Evolutionary conservation across 1,140 invertebrate genomes (phyloP), one percentile per base, ranked within the genome.

Genomic region (Drosophila nigrodunni): DNA sequence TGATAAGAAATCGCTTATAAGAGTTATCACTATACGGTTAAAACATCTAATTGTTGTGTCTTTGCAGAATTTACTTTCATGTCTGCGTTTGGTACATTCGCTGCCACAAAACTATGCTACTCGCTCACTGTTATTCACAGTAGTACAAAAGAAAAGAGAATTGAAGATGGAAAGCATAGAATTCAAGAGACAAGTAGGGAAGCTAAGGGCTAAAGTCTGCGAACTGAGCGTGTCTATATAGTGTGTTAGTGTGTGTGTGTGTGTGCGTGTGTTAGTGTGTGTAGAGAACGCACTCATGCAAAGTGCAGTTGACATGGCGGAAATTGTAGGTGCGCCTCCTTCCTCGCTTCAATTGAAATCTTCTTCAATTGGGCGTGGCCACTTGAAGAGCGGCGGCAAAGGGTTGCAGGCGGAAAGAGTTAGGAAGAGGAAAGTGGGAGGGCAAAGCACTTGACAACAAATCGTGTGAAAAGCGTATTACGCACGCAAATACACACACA

Each of bases 231-330:
- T 62, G 46, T 50, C 6, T 50, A 46, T n/a, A 10, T 35, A 5
- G 2, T 57, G 30, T 9, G 30, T 47, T 30, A 5, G 41, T 67
- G 30, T 47, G 30, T 55, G 11, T 18, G 41, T 25, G 64, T 69
- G 57, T 39, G 61, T 39, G 61, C 44, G 61, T 57, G 77, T 73
- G 72, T 82, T 64, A 71, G 52, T 78, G 67, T 39, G 57, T 39
- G 52, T 57, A 34, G 49, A 41, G 67, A 34, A 77, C 61, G 85
- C 83, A 89, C 85, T 83, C 83, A 88, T 83, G 83, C 85, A 83
- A 83, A 88, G 85, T 83, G 83, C 85, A 89, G 85, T 88, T 88
- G 80, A 89, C 83, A 83, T 83, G 85, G 74, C 83, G 83, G 80
- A 88, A 88, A 88, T 88, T 89, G 83, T 89, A 80, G 83, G 77